These are phyloP conservation scores for Synanthedon andrenaeformis DNA, from an alignment of 2,888 invertebrate species.

Conservation along the genomic window DNA sequence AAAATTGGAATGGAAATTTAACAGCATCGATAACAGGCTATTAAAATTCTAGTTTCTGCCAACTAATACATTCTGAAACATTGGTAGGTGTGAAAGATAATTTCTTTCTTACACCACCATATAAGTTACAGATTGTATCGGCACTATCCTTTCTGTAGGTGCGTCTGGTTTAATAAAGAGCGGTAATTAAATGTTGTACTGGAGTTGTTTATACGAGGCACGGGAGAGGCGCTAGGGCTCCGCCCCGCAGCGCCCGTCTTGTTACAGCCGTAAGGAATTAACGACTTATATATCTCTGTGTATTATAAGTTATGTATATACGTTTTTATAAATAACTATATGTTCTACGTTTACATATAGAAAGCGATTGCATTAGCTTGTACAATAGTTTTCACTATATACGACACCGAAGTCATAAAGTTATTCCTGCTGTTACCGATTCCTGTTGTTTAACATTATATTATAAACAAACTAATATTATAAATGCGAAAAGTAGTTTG, in stretches of 20 bases:
- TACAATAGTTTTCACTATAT: no score
- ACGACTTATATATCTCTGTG: conserved; percentile 27
- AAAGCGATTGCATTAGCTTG: no score
- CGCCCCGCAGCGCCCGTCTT: conserved; percentile 44
- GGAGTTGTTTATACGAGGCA: conserved; percentile 55
- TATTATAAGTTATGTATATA: neutral
- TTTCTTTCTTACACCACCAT: conserved; percentile 30
- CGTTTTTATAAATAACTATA: no score
- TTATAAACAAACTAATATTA: no score
- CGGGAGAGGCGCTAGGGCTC: conserved; percentile 34
- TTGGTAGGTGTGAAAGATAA: conserved; percentile 55
- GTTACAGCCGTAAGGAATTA: conserved; percentile 44
- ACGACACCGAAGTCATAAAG: no score
- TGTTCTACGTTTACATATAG: no score
- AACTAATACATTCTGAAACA: neutral
- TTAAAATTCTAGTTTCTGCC: neutral
- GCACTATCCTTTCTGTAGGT: conserved; percentile 42
- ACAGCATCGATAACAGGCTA: neutral
- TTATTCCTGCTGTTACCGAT: no score
- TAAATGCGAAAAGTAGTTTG: no score
- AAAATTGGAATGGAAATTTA: no score
- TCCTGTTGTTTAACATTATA: no score
- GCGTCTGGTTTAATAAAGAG: conserved; percentile 61
- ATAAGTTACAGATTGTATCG: neutral
- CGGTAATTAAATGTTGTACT: conserved; percentile 67